Evolutionary conservation across 1,140 invertebrate genomes (phyloP).

Genomic region (Drosophila dunni): DNA sequence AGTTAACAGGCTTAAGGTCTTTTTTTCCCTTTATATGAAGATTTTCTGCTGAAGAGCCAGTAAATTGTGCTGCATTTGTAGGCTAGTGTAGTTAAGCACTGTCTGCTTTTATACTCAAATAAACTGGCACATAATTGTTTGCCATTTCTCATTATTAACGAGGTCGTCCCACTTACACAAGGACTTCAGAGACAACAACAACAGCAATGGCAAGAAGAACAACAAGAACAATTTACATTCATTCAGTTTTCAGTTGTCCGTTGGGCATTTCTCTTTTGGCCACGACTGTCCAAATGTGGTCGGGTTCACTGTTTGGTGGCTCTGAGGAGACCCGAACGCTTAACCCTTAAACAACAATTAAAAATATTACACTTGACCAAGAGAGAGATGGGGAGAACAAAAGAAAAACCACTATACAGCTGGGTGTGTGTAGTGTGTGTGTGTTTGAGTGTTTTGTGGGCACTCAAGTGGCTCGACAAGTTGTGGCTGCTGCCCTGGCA

Average conservation of each 20-base stretch:
- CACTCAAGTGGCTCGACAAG: constrained; percentile 64
- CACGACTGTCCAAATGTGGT: constrained; percentile 50
- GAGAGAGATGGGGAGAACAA: constrained; percentile 11
- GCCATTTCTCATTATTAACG: constrained; percentile 57
- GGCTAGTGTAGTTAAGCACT: constrained; percentile 15
- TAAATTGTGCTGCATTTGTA: background rate
- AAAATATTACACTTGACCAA: constrained; percentile 68
- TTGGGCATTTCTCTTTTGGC: constrained; percentile 23
- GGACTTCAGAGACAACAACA: constrained; percentile 7
- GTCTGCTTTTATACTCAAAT: constrained; percentile 29
- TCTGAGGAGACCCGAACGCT: constrained; percentile 45
- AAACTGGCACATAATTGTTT: constrained; percentile 49
- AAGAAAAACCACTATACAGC: constrained; percentile 18
- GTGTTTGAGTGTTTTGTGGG: constrained; percentile 53
- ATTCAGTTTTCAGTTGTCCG: constrained; percentile 12
- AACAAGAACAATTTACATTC: constrained; percentile 17
- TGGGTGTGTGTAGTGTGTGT: constrained; percentile 11
- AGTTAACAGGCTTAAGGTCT: background rate
- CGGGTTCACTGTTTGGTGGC: constrained; percentile 40
- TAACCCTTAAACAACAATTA: constrained; percentile 82
- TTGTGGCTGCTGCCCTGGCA: constrained; percentile 28
- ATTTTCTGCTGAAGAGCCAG: background rate
- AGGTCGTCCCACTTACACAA: constrained; percentile 23
- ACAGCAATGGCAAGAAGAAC: background rate
- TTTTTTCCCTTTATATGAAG: background rate